These are phyloP conservation scores for Panthera leo DNA, from an alignment of 2,113 vertebrate genomes.

Conservation along the genomic window DNA sequence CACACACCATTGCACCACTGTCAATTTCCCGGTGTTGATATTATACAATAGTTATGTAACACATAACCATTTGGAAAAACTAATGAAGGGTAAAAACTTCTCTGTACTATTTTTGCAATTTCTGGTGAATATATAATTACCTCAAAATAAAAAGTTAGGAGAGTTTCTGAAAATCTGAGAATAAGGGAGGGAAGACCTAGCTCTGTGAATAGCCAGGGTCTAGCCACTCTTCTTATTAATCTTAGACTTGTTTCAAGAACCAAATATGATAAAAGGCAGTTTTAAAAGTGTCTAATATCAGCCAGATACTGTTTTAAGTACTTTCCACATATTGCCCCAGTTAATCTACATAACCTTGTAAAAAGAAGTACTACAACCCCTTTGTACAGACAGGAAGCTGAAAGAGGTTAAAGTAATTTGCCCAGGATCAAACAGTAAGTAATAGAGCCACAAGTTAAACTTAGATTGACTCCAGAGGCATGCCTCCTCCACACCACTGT, in stretches of 20 bases:
- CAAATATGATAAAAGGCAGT: background rate
- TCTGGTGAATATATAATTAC: conserved; percentile 47
- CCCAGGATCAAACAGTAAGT: background rate
- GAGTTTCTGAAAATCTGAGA: conserved; percentile 31
- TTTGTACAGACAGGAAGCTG: conserved; percentile 43
- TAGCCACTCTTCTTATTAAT: background rate
- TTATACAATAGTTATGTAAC: conserved; percentile 58
- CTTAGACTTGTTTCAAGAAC: background rate
- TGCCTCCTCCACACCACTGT: background rate
- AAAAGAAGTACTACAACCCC: conserved; percentile 4
- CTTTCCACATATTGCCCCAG: conserved; percentile 27
- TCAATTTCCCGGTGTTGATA: conserved; percentile 45
- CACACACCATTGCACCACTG: background rate
- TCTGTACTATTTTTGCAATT: conserved; percentile 33
- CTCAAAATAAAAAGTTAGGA: conserved; percentile 47
- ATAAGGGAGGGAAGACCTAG: background rate
- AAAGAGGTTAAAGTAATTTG: background rate
- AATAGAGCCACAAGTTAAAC: conserved; percentile 3
- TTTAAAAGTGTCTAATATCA: background rate
- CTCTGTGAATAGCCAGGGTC: conserved; percentile 30
- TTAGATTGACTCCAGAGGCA: conserved; percentile 16
- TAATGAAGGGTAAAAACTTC: conserved; percentile 23
- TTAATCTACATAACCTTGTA: background rate
- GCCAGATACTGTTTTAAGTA: conserved; percentile 1
- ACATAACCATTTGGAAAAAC: conserved; percentile 10